phyloP scores from a whole-genome alignment of 2,888 invertebrate genomes.

The Latrodectus elegans region DNA sequence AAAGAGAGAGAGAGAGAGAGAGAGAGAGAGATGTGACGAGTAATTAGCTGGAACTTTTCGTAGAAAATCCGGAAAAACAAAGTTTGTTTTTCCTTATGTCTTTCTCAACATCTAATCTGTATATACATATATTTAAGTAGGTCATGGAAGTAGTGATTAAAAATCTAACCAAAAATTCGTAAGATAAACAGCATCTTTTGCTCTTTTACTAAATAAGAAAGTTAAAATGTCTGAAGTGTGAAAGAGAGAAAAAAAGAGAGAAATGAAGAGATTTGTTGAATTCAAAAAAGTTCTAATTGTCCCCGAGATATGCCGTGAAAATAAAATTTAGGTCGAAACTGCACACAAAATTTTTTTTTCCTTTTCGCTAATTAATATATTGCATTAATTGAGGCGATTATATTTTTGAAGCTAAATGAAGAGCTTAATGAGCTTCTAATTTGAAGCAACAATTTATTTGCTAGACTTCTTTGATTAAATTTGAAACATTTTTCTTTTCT shows the following conservation, averaged over 20 bases:
- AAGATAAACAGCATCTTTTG: neutral
- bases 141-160: slow-evolving; percentile 46
- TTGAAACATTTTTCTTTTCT: too few species aligned
- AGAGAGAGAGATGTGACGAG: neutral
- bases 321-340: slow-evolving; percentile 18
- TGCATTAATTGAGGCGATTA: neutral
- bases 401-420: too few species aligned
- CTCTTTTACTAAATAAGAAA: too few species aligned
- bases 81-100: neutral
- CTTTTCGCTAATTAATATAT: slow-evolving; percentile 41
- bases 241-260: neutral
- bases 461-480: too few species aligned
- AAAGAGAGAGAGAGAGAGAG: neutral
- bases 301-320: slow-evolving; percentile 13
- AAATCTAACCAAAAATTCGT: slow-evolving; percentile 13
- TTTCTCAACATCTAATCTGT: slow-evolving; percentile 15
- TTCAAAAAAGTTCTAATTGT: slow-evolving; percentile 30
- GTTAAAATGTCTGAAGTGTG: slow-evolving; percentile 15
- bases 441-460: too few species aligned
- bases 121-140: slow-evolving; percentile 11
- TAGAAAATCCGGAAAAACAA: slow-evolving; percentile 7
- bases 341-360: neutral
- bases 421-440: too few species aligned
- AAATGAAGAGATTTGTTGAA: slow-evolving; percentile 27
- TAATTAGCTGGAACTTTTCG: slow-evolving; percentile 4